Percentiles rank a stretch among this genome's conserved stretches.
Conservation (phyloP, 1,140 invertebrate genomes). For the Planococcus citri region DNA sequence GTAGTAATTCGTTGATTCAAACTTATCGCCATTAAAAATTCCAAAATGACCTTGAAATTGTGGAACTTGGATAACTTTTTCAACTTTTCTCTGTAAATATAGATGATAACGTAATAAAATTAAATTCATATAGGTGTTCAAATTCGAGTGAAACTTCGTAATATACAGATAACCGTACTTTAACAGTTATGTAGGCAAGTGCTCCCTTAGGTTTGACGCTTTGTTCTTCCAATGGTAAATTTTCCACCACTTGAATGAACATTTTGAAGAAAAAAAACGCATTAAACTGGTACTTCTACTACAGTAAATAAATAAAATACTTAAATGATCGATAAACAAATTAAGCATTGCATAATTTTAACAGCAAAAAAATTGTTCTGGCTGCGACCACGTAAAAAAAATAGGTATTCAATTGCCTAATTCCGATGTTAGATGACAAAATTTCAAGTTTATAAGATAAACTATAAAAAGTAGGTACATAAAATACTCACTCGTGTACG, state of each 20-base stretch:
- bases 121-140: no score
- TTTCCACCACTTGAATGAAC: constrained; percentile 9
- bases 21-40: background rate
- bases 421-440: no score
- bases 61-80: constrained; percentile 3
- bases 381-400: no score
- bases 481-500: background rate
- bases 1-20: background rate
- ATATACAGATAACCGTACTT: background rate
- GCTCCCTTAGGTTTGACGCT: background rate
- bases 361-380: no score
- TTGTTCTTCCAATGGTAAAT: background rate
- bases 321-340: no score
- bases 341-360: background rate
- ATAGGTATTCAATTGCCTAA: no score
- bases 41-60: constrained; percentile 12
- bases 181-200: background rate
- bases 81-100: background rate
- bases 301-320: background rate
- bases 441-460: no score
- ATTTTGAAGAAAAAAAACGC: background rate
- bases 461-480: no score
- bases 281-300: background rate
- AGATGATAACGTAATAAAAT: no score
- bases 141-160: background rate